phyloP scores from a whole-genome alignment of 2,797 vertebrate genomes.

The Sebastes nivosus region DNA sequence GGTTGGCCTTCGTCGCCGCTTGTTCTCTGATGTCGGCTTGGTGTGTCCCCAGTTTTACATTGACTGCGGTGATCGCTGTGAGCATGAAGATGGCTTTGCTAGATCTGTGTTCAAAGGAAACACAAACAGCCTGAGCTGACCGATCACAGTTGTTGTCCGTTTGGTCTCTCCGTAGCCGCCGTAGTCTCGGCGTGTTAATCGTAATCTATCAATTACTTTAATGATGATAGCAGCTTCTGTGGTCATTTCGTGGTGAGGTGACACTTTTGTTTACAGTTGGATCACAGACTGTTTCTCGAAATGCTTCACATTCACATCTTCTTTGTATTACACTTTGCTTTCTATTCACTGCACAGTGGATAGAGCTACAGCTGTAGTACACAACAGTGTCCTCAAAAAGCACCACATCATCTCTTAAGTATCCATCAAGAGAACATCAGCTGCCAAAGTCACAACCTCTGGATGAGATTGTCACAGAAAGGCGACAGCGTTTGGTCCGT shows the following conservation, averaged over 20 bases:
- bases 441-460: constrained; percentile 21
- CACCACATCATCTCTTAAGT: constrained; percentile 1
- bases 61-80: background rate
- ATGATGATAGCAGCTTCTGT: background rate
- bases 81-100: background rate
- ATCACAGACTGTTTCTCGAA: background rate
- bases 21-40: no score
- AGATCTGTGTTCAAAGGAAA: background rate
- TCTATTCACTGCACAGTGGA: background rate
- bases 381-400: constrained; percentile 1
- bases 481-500: constrained; percentile 1
- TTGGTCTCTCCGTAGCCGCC: background rate
- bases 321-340: background rate
- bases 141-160: background rate
- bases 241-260: background rate
- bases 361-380: background rate
- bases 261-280: background rate
- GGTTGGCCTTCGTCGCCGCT: no score
- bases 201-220: background rate
- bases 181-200: background rate
- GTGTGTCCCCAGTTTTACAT: no score
- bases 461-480: background rate
- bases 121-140: background rate
- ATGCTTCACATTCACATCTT: background rate
- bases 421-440: constrained; percentile 11